A percentile compares a stretch with the other conserved stretches of the same genome.
Evolutionary conservation across 2,888 invertebrate genomes (phyloP).

Genomic region (Agapostemon virescens): DNA sequence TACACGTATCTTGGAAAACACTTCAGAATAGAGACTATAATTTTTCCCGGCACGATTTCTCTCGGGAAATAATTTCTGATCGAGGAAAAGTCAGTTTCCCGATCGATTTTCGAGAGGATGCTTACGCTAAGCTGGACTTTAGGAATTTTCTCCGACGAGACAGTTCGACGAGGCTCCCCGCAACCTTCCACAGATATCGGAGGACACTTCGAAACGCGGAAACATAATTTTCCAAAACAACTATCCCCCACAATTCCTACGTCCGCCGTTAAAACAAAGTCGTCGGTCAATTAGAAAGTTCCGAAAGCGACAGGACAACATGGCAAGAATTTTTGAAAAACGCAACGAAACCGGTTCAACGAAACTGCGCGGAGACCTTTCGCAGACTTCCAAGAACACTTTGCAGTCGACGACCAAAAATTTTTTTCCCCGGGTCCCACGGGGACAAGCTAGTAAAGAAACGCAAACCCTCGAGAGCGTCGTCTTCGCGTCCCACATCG

Average conservation of each 20-base stretch:
- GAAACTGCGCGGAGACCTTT: neutral
- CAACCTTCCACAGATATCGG: neutral
- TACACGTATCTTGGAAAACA: neutral
- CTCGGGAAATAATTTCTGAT: neutral
- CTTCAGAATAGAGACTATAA: neutral
- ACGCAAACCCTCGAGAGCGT: slow-evolving; percentile 16
- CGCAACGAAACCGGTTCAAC: neutral
- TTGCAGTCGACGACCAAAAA: neutral
- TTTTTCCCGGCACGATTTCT: neutral
- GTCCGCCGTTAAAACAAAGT: neutral
- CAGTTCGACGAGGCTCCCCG: neutral
- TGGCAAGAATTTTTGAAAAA: neutral
- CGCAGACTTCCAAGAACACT: neutral
- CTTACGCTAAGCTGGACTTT: no score
- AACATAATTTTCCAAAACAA: neutral
- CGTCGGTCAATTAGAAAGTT: neutral
- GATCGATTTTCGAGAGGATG: no score
- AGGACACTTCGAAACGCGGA: neutral
- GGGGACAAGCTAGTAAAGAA: slow-evolving; percentile 9
- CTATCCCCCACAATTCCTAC: neutral
- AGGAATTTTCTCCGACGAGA: neutral
- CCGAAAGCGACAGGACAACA: neutral
- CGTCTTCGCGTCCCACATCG: slow-evolving; percentile 2
- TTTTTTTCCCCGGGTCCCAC: neutral
- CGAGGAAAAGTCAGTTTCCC: no score